Conservation (phyloP, 2,888 invertebrate genomes). For the Ditylenchus weischeri region DNA sequence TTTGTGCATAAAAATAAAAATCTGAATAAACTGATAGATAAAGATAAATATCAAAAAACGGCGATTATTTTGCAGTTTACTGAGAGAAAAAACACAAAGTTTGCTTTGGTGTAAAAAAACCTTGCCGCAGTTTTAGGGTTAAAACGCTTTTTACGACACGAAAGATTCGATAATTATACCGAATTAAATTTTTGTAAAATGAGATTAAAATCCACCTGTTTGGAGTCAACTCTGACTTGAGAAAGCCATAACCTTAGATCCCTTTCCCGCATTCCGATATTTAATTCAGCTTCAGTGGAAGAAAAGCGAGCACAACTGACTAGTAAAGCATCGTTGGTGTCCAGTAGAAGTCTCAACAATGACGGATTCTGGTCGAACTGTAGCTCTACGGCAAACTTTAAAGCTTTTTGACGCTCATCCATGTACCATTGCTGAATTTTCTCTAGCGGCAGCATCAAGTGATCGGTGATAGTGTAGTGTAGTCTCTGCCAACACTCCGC, state of each 20-base stretch:
- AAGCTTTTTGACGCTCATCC: conserved; percentile 39
- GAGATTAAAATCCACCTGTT: conserved; percentile 32
- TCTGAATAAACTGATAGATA: no score
- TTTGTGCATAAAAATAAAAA: no score
- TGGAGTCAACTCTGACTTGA: conserved; percentile 38
- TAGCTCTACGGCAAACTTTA: conserved; percentile 46
- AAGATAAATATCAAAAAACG: no score
- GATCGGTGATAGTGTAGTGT: conserved; percentile 41
- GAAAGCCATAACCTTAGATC: conserved; percentile 46
- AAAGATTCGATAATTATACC: no score
- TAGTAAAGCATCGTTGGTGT: conserved; percentile 46
- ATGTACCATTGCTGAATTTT: conserved; percentile 45
- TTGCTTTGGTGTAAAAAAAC: no score
- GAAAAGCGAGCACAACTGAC: conserved; percentile 54
- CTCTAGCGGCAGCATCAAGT: conserved; percentile 40
- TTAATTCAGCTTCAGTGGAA: conserved; percentile 50
- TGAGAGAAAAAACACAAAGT: no score
- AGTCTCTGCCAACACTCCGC: conserved; percentile 50
- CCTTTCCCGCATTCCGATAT: conserved; percentile 55
- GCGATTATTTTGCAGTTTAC: no score
- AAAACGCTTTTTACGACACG: no score
- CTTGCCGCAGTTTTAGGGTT: no score
- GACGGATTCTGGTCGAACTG: conserved; percentile 54
- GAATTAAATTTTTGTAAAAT: no score
- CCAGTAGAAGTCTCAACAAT: conserved; percentile 44